Base-by-base conservation (phyloP, 2,888 invertebrate species). In the Eumacrocentrus americanus region DNA sequence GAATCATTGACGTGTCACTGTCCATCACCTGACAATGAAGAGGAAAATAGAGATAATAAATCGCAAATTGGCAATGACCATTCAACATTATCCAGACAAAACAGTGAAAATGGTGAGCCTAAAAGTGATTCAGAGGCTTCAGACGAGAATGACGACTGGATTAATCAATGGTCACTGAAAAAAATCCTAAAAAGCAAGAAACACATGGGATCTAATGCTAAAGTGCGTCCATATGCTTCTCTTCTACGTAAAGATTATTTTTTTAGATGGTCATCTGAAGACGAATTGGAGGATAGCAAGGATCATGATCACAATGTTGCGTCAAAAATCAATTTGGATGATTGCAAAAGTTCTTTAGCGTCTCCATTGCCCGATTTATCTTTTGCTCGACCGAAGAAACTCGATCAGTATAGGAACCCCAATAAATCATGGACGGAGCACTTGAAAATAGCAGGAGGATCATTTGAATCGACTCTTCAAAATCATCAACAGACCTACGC, bases 401-500 rank as follows among this genome's bases (percentile, higher is more conserved):
- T 29, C 0, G 16, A 29, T 48, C 23, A 48, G 6, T 48, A 29
- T 29, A 16, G 25, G 7, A 5, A 29, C 23, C 23, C 29, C 11
- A 5, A 2, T 14, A 12, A 48, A 48, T 29, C 12, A 11, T 57
- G 48, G 48, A n/a, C 16, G 18, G 38, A 40, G 2, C 4, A 40
- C 38, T 20, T 57, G 2, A 20, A 50, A 29, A 48, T 50, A 23
- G 29, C 38, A 7, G 57, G 57, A n/a, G 22, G 40, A 5, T 57
- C 57, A n/a, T 57, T 50, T 40, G 57, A 57, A 22, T 48, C 57
- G 16, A 57, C 57, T n/a, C 40, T 57, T 1, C 57, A 50, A 42
- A 29, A 12, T 29, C 25, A 16, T n/a, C 12, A 25, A 29, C 29
- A 6, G 5, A 9, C 5, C 9, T 29, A 9, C 29, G 29, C 29